Percentiles rank a stretch among this genome's conserved stretches.
Evolutionary conservation across 2,797 vertebrate genomes (phyloP).

Genomic region (Coregonus sp.): DNA sequence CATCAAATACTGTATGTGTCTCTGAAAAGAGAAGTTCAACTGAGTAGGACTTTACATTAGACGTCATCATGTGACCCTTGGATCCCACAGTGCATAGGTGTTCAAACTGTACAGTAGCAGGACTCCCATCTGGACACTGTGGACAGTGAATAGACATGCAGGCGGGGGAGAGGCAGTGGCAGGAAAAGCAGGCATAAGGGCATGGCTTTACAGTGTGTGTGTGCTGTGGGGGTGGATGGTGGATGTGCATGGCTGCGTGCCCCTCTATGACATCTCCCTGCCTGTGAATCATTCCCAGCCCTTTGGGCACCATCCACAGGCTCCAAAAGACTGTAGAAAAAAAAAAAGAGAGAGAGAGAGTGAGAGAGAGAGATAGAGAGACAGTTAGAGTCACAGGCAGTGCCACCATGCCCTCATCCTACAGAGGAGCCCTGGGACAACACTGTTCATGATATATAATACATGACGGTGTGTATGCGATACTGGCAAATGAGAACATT

Average conservation of each 20-base stretch:
- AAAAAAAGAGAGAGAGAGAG: neutral
- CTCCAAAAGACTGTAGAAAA: neutral
- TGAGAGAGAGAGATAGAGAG: neutral
- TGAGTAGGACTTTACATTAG: neutral
- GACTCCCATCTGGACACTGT: neutral
- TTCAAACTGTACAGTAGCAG: neutral
- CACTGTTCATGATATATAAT: neutral
- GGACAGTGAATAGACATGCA: slow-evolving; percentile 1
- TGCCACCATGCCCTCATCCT: slow-evolving; percentile 3
- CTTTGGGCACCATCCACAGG: neutral
- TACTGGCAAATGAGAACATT: slow-evolving; percentile 18
- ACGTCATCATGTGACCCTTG: neutral
- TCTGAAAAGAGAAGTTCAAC: neutral
- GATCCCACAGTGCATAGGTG: neutral
- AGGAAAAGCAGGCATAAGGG: neutral
- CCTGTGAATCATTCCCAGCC: slow-evolving; percentile 53
- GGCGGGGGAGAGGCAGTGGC: neutral
- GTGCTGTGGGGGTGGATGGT: slow-evolving; percentile 28
- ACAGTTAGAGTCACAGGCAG: slow-evolving; percentile 5
- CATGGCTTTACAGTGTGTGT: neutral
- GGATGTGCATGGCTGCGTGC: slow-evolving; percentile 45
- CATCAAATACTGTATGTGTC: neutral
- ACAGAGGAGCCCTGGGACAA: slow-evolving; percentile 5
- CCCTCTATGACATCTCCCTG: slow-evolving; percentile 56
- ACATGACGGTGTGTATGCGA: neutral